Percentiles rank a stretch among this genome's conserved stretches.
These are phyloP conservation scores for Umimayanthus kanabou DNA, from an alignment of 92 coral and sea anemone species.

Conservation along the genomic window DNA sequence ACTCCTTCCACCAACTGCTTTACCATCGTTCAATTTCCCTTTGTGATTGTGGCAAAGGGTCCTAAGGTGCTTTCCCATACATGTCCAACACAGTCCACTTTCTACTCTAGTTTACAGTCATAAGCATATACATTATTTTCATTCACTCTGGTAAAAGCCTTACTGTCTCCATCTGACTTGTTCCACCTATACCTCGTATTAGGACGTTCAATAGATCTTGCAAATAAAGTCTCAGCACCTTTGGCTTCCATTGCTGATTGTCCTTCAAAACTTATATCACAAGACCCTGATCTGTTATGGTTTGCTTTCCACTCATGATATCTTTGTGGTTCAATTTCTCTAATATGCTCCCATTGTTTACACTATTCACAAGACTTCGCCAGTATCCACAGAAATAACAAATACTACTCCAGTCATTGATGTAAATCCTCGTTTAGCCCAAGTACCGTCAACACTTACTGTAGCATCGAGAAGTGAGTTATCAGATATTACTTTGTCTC, in stretches of 20 bases:
- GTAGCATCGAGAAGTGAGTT: slow-evolving; percentile 9
- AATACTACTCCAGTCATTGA: slow-evolving; percentile 37
- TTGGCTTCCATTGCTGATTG: neutral
- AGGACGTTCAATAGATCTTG: neutral
- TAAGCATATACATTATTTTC: neutral
- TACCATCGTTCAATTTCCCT: neutral
- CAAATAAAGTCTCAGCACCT: neutral
- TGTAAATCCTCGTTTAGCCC: neutral
- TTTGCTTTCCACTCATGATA: slow-evolving; percentile 10
- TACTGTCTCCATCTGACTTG: neutral
- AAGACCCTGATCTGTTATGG: slow-evolving; percentile 43
- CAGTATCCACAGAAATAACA: slow-evolving; percentile 45
- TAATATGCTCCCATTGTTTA: neutral
- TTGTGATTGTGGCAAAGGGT: slow-evolving; percentile 2
- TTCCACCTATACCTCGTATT: neutral
- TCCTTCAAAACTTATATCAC: slow-evolving; percentile 15
- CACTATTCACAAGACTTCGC: slow-evolving; percentile 42
- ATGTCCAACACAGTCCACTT: slow-evolving; percentile 41
- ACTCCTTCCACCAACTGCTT: too few relatives aligned
- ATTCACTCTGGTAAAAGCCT: neutral
- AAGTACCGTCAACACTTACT: slow-evolving; percentile 32
- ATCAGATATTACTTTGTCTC: neutral
- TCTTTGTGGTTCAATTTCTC: slow-evolving; percentile 25
- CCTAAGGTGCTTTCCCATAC: slow-evolving; percentile 34
- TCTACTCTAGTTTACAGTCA: slow-evolving; percentile 24